Evolutionary conservation across 2,113 vertebrate species (phyloP), one percentile per base, ranked within the genome.

Genomic region (Mormyrus iriodes): DNA sequence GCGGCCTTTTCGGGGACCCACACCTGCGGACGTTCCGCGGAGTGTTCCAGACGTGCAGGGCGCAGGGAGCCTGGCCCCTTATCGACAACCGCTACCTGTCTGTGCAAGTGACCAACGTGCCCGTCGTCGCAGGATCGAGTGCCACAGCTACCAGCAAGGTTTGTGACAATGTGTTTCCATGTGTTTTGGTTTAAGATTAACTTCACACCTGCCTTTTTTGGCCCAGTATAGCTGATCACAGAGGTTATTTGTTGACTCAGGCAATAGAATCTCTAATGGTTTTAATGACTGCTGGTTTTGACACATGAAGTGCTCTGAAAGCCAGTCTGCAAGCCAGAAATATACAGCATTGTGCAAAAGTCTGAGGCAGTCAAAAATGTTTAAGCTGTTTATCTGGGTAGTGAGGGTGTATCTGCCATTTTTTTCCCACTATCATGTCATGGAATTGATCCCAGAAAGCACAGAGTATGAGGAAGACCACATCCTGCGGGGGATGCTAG

Each of bases 111-210:
- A 97, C 96, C 91, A 97, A 97, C 0, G 96, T 97, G 39, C 96
- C 96, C 0, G 96, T 97, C 0, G 95, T 95, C 35, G 92, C 94
- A 0, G 96, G 96, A 15, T 96, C 95, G 69, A 96, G 95, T 0
- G 96, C 96, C 91, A 97, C 96, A 0, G 96, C 96, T 44, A 96
- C 96, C 90, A 97, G 96, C 94, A 97, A 97, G 95, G 96, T 97
- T 7, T 92, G 91, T 86, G 24, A 31, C n/a, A 3, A 9, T 85
- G 48, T 76, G 69, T 17, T 79, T 42, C 19, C 42, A 31, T 19
- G 15, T 19, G 1, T 79, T 79, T 21, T 42, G 15, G 5, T 19
- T 35, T 39, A 15, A 39, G 73, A 13, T 76, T 15, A 15, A n/a
- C 35, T 76, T 35, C 69, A 19, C 12, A 39, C 15, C 2, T 76